Percentiles rank a stretch among this genome's conserved stretches.
phyloP scores from a whole-genome alignment of 1,140 invertebrate genomes.

The Zophobas morio region DNA sequence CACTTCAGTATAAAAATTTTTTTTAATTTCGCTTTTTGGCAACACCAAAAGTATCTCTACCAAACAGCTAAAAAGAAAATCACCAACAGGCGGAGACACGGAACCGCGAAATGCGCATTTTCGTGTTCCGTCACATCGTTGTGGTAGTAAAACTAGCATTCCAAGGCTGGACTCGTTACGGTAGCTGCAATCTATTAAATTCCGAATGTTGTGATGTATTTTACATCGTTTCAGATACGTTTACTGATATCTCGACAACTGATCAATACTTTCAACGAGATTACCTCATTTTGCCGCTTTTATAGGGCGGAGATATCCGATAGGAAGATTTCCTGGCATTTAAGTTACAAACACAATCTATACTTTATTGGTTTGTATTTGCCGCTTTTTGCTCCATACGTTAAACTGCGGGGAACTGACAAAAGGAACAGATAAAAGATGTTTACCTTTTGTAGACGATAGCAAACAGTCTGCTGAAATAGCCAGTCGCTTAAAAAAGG shows the following conservation, averaged over 20 bases:
- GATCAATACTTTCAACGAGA: constrained; percentile 45
- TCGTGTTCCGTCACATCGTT: too few relatives aligned
- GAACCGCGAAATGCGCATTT: too few relatives aligned
- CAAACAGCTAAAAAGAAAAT: too few relatives aligned
- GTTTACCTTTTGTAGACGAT: too few relatives aligned
- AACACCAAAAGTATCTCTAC: too few relatives aligned
- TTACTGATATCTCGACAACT: constrained; percentile 36
- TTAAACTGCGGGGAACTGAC: not conserved
- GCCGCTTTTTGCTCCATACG: not conserved
- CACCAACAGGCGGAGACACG: too few relatives aligned
- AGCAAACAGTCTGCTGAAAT: too few relatives aligned
- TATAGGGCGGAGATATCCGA: constrained; percentile 26
- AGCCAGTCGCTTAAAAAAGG: too few relatives aligned
- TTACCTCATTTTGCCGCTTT: constrained; percentile 42
- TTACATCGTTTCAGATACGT: constrained; percentile 35
- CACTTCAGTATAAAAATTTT: too few relatives aligned
- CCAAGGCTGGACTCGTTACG: not conserved
- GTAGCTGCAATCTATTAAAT: not conserved
- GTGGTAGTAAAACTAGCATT: not conserved
- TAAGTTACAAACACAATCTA: constrained; percentile 17
- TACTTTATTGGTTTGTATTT: constrained; percentile 2
- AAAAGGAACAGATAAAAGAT: too few relatives aligned
- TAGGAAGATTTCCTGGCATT: constrained; percentile 32
- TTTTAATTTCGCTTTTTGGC: too few relatives aligned
- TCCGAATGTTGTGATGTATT: constrained; percentile 17